A percentile compares a stretch with the other conserved stretches of the same genome.
Conservation (phyloP, 2,113 vertebrate species). For the Pomatorhinus ruficollis region DNA sequence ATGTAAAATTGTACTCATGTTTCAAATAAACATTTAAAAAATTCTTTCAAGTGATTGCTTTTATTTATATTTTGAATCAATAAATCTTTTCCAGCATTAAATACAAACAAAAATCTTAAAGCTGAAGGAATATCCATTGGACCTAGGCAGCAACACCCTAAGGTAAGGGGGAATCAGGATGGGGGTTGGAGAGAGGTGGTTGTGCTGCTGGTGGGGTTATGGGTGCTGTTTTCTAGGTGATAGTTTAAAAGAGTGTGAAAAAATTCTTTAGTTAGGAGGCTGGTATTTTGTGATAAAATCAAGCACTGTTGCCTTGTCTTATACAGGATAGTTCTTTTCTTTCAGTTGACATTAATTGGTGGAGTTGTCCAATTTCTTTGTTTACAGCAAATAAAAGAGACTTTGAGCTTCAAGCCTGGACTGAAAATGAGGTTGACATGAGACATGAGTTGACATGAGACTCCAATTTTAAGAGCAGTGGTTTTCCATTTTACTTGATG, state of each 20-base stretch:
- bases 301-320: background rate
- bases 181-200: fast-evolving
- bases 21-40: background rate
- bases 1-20: background rate
- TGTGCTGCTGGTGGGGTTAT: background rate
- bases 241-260: background rate
- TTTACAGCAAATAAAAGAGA: background rate
- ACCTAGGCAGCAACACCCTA: background rate
- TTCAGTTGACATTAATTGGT: background rate
- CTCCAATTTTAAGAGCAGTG: background rate
- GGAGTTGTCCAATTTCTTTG: background rate
- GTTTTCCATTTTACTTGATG: background rate
- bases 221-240: background rate
- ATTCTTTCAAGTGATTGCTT: background rate
- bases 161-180: background rate
- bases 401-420: background rate
- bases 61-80: background rate
- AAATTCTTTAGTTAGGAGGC: background rate
- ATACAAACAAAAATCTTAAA: background rate
- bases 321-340: background rate
- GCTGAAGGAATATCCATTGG: background rate
- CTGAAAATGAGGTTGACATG: background rate
- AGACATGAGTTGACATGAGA: background rate
- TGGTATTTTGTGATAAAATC: background rate
- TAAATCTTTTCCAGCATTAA: background rate